These are phyloP conservation scores for Datnioides undecimradiatus DNA, from an alignment of 2,113 vertebrate genomes.

Conservation along the genomic window DNA sequence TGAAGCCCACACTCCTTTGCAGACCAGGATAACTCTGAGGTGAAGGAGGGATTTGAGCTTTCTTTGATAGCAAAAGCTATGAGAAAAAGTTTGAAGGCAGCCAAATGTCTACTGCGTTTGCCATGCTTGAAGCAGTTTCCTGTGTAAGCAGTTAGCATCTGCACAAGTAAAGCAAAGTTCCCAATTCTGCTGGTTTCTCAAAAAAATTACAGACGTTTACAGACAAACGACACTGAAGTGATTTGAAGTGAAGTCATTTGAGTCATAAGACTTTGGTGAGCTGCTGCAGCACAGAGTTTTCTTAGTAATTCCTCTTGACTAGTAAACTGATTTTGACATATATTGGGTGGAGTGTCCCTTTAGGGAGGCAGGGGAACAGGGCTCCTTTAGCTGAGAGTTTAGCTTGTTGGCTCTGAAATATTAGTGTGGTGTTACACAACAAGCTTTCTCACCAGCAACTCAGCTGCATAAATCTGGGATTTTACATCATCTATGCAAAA, in stretches of 20 bases:
- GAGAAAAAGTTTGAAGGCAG: slow-evolving; percentile 20
- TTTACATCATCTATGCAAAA: neutral
- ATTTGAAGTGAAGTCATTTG: neutral
- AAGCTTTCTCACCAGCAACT: neutral
- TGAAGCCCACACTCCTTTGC: slow-evolving; percentile 43
- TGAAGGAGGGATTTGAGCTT: slow-evolving; percentile 28
- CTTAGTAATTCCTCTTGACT: neutral
- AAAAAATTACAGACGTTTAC: no score
- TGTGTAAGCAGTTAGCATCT: neutral
- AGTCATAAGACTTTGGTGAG: neutral
- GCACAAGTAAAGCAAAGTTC: neutral
- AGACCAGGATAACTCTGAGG: slow-evolving; percentile 36
- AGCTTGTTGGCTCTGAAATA: neutral
- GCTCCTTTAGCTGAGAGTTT: neutral
- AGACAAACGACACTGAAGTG: no score
- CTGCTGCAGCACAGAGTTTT: neutral
- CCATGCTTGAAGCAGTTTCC: neutral
- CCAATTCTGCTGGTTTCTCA: neutral
- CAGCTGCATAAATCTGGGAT: slow-evolving; percentile 6
- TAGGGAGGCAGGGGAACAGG: neutral
- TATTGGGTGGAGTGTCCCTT: neutral
- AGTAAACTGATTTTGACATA: neutral
- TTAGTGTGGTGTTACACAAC: neutral
- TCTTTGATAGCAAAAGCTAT: slow-evolving; percentile 28
- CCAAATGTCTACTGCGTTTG: neutral